A percentile compares a stretch with the other conserved stretches of the same genome.
These are phyloP conservation scores for Troides oblongomaculatus DNA, from an alignment of 2,888 invertebrate species.

Conservation along the genomic window DNA sequence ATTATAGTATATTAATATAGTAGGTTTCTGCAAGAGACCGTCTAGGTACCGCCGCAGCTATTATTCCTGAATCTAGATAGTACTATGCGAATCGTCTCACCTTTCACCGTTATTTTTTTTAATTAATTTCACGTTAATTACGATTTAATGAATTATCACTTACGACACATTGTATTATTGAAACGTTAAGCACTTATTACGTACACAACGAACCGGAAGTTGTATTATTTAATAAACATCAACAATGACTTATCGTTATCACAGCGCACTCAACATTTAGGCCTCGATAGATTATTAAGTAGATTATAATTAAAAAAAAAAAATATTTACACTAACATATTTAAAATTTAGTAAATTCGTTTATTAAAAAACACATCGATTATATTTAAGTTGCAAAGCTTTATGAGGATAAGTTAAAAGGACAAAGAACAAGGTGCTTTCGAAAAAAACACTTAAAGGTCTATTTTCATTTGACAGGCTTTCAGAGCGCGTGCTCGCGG, in stretches of 20 bases:
- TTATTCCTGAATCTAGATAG: too few species aligned
- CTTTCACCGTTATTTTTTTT: too few species aligned
- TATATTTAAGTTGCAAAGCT: constrained; percentile 6
- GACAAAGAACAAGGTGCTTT: constrained; percentile 32
- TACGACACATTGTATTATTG: neutral
- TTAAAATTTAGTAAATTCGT: constrained; percentile 28
- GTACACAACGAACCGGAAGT: constrained; percentile 19
- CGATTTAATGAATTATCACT: neutral
- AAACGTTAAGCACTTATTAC: constrained; percentile 4
- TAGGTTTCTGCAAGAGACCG: too few species aligned
- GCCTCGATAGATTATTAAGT: constrained; percentile 33
- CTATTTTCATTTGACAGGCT: constrained; percentile 22
- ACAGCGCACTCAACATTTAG: constrained; percentile 42
- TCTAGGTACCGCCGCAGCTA: too few species aligned
- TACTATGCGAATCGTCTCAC: too few species aligned
- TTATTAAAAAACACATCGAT: constrained; percentile 11
- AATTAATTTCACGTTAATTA: too few species aligned
- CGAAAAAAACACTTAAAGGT: constrained; percentile 30
- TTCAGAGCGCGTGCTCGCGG: constrained; percentile 33
- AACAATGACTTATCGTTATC: constrained; percentile 37
- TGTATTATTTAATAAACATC: constrained; percentile 29
- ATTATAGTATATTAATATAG: too few species aligned
- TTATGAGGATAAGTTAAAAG: constrained; percentile 2
- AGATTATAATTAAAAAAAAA: constrained; percentile 19
- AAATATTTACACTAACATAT: constrained; percentile 27